Evolutionary conservation across 2,797 vertebrate species (phyloP), one percentile per base, ranked within the genome.

Genomic region (Hipposideros larvatus): DNA sequence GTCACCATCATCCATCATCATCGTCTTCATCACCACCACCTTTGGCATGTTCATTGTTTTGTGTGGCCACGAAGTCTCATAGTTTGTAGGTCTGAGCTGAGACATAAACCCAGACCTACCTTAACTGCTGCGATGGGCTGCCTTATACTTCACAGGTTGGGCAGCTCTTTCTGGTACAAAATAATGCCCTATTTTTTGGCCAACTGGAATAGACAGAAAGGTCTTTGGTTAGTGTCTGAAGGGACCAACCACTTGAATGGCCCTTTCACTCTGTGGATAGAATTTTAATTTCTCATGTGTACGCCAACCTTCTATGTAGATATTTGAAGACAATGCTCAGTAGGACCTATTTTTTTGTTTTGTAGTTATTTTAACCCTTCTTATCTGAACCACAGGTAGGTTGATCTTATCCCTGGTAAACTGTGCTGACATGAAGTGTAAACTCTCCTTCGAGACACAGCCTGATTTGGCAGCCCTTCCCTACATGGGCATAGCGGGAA

Each of bases 401-500:
- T 66, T n/a, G 14, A 34, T 70, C 28, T 87, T 53, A 11, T 51
- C 9, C 70, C 13, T 55, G 28, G 63, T 9, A 19, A 53, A 59
- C 46, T 2, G 21, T 9, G 11, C 16, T 34, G 28, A 37, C 22
- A 24, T 11, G 15, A 51, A 48, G 10, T 63, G 19, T 7, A 26
- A 59, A 53, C 13, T 34, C 31, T 55, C 13, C 26, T 53, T 21
- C 26, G 19, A 59, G 24, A 24, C 1, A 11, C 24, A 7, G 13
- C 57, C 43, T 63, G 63, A 34, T 7, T 34, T 21, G 34, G 88
- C 34, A 73, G 19, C 48, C 48, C 55, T 78, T 86, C 11, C 11
- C 21, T 74, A 18, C 0, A 1, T 14, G 73, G 31, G 0, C 1
- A 0, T 8, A 2, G 34, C 21, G 21, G 16, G 37, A 41, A 24